Conservation (phyloP, 2,888 invertebrate species). For the Sisyra terminalis region DNA sequence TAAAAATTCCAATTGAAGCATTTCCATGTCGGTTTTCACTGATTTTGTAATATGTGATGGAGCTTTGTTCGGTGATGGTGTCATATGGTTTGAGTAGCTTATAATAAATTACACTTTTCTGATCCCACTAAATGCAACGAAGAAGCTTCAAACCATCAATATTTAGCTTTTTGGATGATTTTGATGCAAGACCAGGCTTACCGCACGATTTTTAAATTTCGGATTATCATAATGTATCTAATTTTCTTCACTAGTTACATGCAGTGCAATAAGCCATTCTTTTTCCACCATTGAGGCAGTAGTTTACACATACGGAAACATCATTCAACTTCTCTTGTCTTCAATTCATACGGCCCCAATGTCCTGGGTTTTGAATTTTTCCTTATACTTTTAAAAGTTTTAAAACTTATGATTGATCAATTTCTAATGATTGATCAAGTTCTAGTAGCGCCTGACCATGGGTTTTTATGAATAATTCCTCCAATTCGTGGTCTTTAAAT, state of each 20-base stretch:
- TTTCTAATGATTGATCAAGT: constrained; percentile 12
- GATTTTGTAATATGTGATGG: constrained; percentile 6
- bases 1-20: too few relatives aligned
- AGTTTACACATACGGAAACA: not conserved
- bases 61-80: constrained; percentile 9
- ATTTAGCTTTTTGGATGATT: constrained; percentile 13
- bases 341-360: constrained; percentile 1
- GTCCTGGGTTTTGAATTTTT: not conserved
- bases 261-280: too few relatives aligned
- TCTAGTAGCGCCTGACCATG: constrained; percentile 13
- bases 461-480: constrained; percentile 14
- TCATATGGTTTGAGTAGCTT: not conserved
- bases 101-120: constrained; percentile 8
- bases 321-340: constrained; percentile 1
- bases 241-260: constrained; percentile 10
- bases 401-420: constrained; percentile 6
- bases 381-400: not conserved
- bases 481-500: too few relatives aligned
- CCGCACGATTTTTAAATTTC: constrained; percentile 13
- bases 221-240: constrained; percentile 7
- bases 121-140: constrained; percentile 14
- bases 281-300: too few relatives aligned
- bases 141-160: constrained; percentile 13
- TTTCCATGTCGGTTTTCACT: too few relatives aligned
- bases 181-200: constrained; percentile 13